Conservation (phyloP, 2,888 invertebrate species). For the Orchestes rusci region DNA sequence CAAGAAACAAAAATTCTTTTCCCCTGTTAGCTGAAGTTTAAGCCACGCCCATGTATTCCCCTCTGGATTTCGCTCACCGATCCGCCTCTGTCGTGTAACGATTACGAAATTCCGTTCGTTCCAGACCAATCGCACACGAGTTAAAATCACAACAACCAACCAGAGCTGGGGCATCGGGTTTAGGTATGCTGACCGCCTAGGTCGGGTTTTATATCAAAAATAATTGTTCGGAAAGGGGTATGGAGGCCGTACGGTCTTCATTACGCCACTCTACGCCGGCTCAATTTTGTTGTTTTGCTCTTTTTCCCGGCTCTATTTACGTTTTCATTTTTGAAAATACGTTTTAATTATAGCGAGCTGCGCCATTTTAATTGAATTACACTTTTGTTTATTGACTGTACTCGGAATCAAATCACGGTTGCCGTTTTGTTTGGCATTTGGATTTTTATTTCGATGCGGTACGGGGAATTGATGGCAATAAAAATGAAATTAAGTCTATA, state of each 20-base stretch:
- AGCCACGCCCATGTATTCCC: constrained; percentile 32
- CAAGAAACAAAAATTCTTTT: constrained; percentile 35
- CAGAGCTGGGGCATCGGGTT: constrained; percentile 22
- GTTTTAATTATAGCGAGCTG: constrained; percentile 14
- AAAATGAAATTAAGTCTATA: too few species aligned
- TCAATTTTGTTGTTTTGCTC: constrained; percentile 22
- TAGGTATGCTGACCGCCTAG: constrained; percentile 32
- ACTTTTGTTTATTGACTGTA: constrained; percentile 14
- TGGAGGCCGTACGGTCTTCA: constrained; percentile 33
- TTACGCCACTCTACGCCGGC: constrained; percentile 17
- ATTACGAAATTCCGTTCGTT: constrained; percentile 33
- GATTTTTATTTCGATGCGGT: background rate
- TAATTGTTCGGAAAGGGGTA: constrained; percentile 34
- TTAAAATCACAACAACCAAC: constrained; percentile 28
- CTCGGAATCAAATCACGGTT: constrained; percentile 3
- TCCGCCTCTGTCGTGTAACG: constrained; percentile 31
- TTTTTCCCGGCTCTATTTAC: constrained; percentile 19
- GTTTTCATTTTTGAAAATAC: constrained; percentile 20
- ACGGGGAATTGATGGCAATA: too few species aligned
- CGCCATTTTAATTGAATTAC: constrained; percentile 21
- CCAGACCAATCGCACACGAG: constrained; percentile 28
- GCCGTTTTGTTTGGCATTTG: background rate
- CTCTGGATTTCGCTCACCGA: constrained; percentile 18
- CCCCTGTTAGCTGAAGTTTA: constrained; percentile 27
- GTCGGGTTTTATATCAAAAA: constrained; percentile 35